These are phyloP conservation scores for Gymnorhina tibicen DNA, from an alignment of 2,113 vertebrate genomes.

Conservation along the genomic window DNA sequence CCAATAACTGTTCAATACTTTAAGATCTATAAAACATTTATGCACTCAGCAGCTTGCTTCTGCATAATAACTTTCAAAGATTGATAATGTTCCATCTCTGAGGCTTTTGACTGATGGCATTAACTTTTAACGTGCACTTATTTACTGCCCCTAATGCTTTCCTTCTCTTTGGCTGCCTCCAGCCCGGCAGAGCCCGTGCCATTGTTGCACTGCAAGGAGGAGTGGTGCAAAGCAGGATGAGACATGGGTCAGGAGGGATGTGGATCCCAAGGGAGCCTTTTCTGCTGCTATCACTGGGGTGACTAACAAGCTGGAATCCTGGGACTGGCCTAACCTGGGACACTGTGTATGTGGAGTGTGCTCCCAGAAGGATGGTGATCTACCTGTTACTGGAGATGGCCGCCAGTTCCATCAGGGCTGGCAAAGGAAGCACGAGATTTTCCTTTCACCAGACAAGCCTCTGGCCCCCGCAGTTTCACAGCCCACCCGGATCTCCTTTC, in stretches of 20 bases:
- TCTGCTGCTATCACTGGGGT: background rate
- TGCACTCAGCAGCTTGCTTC: background rate
- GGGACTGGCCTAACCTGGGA: background rate
- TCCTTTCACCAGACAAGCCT: background rate
- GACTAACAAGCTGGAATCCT: background rate
- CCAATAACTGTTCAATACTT: slow-evolving; percentile 40
- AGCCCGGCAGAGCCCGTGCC: rapidly evolving
- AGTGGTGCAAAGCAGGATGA: background rate
- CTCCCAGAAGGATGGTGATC: background rate
- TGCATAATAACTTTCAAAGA: slow-evolving; percentile 22
- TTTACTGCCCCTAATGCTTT: background rate
- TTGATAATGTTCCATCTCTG: background rate
- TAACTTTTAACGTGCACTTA: background rate
- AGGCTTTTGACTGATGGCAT: background rate
- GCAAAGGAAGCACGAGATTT: background rate
- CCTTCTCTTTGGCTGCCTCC: background rate
- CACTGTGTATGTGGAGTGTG: background rate
- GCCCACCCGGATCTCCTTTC: background rate
- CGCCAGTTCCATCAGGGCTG: background rate
- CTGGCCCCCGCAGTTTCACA: background rate
- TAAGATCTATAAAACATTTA: slow-evolving; percentile 40
- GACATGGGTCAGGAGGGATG: background rate
- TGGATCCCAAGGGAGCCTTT: background rate
- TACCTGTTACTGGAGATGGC: rapidly evolving
- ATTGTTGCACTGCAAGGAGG: rapidly evolving